These are phyloP conservation scores for Drosophila engyochracea DNA, from an alignment of 2,888 invertebrate genomes.

Conservation along the genomic window DNA sequence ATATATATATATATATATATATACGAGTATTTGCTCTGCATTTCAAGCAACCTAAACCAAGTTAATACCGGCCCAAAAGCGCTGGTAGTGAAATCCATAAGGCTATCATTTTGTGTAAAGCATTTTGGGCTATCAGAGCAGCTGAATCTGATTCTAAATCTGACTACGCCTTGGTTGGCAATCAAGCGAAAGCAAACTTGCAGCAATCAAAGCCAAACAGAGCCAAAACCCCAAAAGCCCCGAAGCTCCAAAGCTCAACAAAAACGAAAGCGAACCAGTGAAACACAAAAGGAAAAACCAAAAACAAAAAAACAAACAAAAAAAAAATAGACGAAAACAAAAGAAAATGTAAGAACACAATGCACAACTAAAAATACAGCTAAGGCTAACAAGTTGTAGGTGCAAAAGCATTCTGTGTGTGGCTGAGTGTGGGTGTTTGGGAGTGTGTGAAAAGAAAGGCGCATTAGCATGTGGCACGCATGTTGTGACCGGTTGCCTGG, in stretches of 20 bases:
- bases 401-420: constrained; percentile 45
- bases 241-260: constrained; percentile 36
- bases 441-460: constrained; percentile 9
- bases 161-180: constrained; percentile 42
- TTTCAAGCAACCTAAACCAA: constrained; percentile 5
- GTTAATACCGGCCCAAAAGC: constrained; percentile 25
- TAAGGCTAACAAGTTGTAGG: constrained; percentile 39
- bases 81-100: constrained; percentile 18
- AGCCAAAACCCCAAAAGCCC: constrained; percentile 56
- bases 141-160: constrained; percentile 53
- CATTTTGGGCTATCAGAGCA: constrained; percentile 49
- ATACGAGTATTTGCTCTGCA: neutral
- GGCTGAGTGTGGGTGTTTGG: neutral
- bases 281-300: constrained; percentile 22
- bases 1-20: neutral
- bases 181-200: constrained; percentile 72
- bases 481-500: neutral
- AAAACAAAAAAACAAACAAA: constrained; percentile 20
- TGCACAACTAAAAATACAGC: constrained; percentile 60
- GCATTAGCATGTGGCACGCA: constrained; percentile 29
- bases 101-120: constrained; percentile 73
- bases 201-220: constrained; percentile 71
- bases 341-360: constrained; percentile 40
- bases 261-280: constrained; percentile 20
- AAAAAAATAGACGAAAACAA: constrained; percentile 14